Base-by-base conservation (phyloP, 2,888 invertebrate species). In the Epirrhoe alternata region DNA sequence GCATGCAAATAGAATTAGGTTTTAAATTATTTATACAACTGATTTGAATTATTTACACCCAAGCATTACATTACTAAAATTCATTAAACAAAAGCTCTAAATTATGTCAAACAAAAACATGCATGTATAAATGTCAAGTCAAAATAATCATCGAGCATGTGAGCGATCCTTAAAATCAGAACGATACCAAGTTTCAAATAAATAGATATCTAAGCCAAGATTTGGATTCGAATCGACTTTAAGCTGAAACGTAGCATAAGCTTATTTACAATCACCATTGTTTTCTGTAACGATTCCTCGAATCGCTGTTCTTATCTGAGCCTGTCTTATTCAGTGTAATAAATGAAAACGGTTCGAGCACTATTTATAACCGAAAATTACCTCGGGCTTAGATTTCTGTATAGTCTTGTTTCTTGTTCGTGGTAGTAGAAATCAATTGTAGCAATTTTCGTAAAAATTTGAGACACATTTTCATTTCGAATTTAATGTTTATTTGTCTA, bases 251-350 rank as follows among this genome's bases (percentile, higher is more conserved):
- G 38, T 42, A 12, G 12, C 38, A 42, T 42, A 42, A 42, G 38
- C 38, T 12, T 42, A 42, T 42, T 42, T 42, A 42, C 38, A 42
- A 42, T 42, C 38, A 12, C 38, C 38, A 42, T 42, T 42, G 38
- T 42, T 42, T 42, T 42, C 38, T 42, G 38, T 42, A 42, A 42
- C 38, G 38, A 42, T 42, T 42, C 38, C 12, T 42, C 38, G 38
- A 42, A 42, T 42, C 38, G 38, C 12, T 42, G 12, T 42, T 12
- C 38, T 42, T 42, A 42, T 42, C 38, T 33, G 33, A 33, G 38
- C 38, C 38, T 42, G 38, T 42, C 38, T 42, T 12, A 42, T 42
- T 42, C 38, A 42, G 38, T 42, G 38, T 42, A 42, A 42, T 42
- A 42, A 42, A 42, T 42, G 38, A 12, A 42, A 42, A 42, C 38